Base-by-base conservation (phyloP, 2,797 vertebrate species). In the Takifugu rubripes region DNA sequence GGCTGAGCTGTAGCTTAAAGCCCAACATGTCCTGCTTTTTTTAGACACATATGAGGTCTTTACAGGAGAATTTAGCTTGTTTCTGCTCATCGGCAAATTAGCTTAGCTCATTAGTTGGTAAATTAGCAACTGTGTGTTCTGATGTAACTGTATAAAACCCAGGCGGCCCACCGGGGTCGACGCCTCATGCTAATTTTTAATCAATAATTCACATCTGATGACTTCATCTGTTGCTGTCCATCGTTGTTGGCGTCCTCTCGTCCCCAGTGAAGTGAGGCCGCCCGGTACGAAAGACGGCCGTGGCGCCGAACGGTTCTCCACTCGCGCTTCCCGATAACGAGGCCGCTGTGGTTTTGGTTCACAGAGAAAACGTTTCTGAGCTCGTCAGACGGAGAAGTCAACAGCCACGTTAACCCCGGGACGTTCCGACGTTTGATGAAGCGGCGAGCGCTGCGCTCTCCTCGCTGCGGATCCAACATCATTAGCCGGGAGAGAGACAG, bases 401-500 rank as follows among this genome's bases (percentile, higher is more conserved):
- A 81, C 75, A 77, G 82, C 56, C 53, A 5, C 70, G 83, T 83
- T 85, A 84, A 88, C 86, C 86, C 55, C 61, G 33, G 61, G 61
- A 68, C 74, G 56, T 49, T 64, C 42, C 25, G 60, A 66, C 36
- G 54, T 78, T 78, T 89, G 84, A 89, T 87, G 76, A 64, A 84
- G 72, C 72, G 61, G 49, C 42, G 70, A 66, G 70, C 67, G 27
- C 68, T 33, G 49, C 61, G 58, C 72, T 79, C 67, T 43, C 66
- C 56, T 82, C 64, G 57, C 75, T 25, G 59, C 27, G 58, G 83
- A 87, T 87, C 79, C 79, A 79, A 72, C 87, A 89, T 92, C 90
- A 89, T 91, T 90, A 91, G 64, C 71, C 58, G 7, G 58, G 78
- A 85, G 79, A 84, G 84, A 86, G 82, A 86, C 81, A 72, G 76